Percentiles rank a stretch among this genome's conserved stretches.
Conservation (phyloP, 2,797 vertebrate genomes). For the Anabacerthia variegaticeps region DNA sequence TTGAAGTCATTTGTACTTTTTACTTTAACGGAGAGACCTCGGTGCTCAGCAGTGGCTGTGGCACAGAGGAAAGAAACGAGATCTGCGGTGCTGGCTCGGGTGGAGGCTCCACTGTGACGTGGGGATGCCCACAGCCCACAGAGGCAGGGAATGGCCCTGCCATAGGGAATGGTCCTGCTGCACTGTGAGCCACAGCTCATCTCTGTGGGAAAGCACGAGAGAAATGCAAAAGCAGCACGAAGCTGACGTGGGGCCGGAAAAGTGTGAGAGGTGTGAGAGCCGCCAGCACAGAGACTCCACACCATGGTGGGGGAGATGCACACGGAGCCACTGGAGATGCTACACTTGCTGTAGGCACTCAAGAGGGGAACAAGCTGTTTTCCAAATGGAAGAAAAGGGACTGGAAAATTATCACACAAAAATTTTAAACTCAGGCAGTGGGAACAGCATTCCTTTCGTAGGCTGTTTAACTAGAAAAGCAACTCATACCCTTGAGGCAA, state of each 20-base stretch:
- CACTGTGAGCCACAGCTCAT: not conserved
- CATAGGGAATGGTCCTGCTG: not conserved
- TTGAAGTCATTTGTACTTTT: not conserved
- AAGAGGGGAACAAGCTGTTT: not conserved
- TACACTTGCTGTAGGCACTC: not conserved
- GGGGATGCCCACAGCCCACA: not conserved
- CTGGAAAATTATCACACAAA: not conserved
- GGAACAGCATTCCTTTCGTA: not conserved
- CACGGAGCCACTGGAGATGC: not conserved
- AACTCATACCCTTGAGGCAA: constrained; percentile 20
- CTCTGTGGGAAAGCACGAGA: not conserved
- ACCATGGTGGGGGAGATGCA: not conserved
- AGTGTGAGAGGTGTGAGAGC: not conserved
- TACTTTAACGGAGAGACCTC: not conserved
- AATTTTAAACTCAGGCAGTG: not conserved
- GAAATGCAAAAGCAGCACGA: not conserved
- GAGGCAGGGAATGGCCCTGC: not conserved
- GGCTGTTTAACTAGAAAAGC: constrained; percentile 18
- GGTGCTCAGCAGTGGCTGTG: not conserved
- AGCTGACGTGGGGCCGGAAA: not conserved
- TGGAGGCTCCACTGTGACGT: not conserved
- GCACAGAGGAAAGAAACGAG: not conserved
- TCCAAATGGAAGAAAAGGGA: not conserved
- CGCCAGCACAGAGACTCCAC: accelerated
- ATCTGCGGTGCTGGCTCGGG: not conserved